These are phyloP conservation scores for Calycopis cecrops DNA, from an alignment of 1,140 invertebrate species.

Conservation along the genomic window DNA sequence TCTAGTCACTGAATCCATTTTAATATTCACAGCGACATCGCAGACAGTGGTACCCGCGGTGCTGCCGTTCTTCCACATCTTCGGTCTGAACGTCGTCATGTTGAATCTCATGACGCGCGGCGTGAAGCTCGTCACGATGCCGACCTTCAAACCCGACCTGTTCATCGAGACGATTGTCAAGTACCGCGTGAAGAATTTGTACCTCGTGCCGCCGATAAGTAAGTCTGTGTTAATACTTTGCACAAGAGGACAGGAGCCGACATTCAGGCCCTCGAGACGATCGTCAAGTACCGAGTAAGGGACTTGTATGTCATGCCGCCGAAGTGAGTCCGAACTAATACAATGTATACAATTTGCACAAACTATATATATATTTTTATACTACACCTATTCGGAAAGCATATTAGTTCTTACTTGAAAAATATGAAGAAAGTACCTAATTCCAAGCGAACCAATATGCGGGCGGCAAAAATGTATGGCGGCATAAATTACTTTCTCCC, in stretches of 20 bases:
- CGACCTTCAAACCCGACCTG: slow-evolving; percentile 83
- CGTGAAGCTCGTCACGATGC: slow-evolving; percentile 81
- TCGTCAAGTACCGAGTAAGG: slow-evolving; percentile 76
- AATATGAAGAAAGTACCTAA: no score
- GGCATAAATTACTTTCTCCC: no score
- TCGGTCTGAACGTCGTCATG: slow-evolving; percentile 81
- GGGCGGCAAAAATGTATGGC: no score
- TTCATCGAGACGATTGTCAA: slow-evolving; percentile 77
- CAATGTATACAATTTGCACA: no score
- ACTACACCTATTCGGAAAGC: no score
- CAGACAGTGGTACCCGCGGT: slow-evolving; percentile 80
- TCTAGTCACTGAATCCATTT: background rate
- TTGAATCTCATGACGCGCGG: slow-evolving; percentile 78
- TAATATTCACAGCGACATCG: slow-evolving; percentile 50
- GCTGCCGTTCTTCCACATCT: slow-evolving; percentile 93
- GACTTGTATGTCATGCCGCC: slow-evolving; percentile 79
- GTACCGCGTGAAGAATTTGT: slow-evolving; percentile 75
- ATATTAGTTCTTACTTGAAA: no score
- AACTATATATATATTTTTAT: no score
- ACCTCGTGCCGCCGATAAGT: slow-evolving; percentile 82
- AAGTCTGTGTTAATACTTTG: slow-evolving; percentile 33
- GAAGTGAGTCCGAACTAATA: slow-evolving; percentile 76
- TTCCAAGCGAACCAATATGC: no score
- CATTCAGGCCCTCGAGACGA: slow-evolving; percentile 81
- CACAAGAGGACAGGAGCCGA: slow-evolving; percentile 73